Conservation (phyloP, 2,888 invertebrate species). For the Alsophila aescularia region DNA sequence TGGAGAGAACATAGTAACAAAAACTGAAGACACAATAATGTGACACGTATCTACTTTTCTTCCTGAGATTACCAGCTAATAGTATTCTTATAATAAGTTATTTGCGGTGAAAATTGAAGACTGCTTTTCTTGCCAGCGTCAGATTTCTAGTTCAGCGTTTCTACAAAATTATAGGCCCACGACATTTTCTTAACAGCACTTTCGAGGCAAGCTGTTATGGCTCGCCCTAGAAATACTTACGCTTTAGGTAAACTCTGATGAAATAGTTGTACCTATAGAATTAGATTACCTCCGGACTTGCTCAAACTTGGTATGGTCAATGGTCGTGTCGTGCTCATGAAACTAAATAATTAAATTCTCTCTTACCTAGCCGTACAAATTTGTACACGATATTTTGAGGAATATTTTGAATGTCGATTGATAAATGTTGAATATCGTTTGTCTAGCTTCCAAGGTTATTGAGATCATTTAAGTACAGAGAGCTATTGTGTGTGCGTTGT, state of each 20-base stretch:
- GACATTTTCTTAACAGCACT: slow-evolving; percentile 19
- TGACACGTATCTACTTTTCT: neutral
- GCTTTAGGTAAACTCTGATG: slow-evolving; percentile 10
- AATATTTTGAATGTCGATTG: slow-evolving; percentile 2
- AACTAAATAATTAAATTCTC: neutral
- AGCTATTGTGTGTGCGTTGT: slow-evolving; percentile 34
- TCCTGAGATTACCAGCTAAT: neutral
- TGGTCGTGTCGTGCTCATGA: neutral
- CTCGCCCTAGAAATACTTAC: slow-evolving; percentile 13
- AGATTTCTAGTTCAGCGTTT: slow-evolving; percentile 54
- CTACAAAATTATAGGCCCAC: slow-evolving; percentile 60
- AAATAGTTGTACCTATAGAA: slow-evolving; percentile 8
- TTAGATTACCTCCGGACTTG: slow-evolving; percentile 1
- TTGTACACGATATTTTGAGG: neutral
- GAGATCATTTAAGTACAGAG: slow-evolving; percentile 20
- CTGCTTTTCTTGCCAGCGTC: slow-evolving; percentile 46
- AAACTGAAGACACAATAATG: too few species aligned
- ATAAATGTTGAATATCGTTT: too few species aligned
- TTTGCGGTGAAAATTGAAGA: slow-evolving; percentile 56
- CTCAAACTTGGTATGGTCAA: neutral
- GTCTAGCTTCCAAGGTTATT: slow-evolving; percentile 24
- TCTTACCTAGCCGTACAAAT: neutral
- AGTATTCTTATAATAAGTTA: slow-evolving; percentile 47
- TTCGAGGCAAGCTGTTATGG: slow-evolving; percentile 20
- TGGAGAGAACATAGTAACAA: too few species aligned